These are phyloP conservation scores for Cephalopterus ornatus DNA, from an alignment of 2,113 vertebrate species.

Conservation along the genomic window DNA sequence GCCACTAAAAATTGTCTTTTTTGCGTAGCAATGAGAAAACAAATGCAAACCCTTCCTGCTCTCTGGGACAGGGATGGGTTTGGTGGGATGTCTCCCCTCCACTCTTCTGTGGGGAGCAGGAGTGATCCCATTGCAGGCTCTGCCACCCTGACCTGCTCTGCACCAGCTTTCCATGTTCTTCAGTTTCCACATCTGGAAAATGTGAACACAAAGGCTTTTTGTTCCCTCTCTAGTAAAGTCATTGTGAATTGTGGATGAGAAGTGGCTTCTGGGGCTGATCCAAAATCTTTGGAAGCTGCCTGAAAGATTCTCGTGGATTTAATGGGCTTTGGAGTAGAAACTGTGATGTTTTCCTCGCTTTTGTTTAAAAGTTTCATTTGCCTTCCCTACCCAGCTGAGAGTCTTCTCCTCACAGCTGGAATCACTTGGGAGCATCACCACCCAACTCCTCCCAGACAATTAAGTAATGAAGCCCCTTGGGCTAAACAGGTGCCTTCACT, in stretches of 20 bases:
- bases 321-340: background rate
- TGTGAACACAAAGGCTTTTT: background rate
- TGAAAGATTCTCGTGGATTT: background rate
- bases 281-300: background rate
- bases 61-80: background rate
- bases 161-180: background rate
- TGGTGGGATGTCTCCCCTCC: background rate
- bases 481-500: background rate
- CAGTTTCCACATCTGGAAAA: background rate
- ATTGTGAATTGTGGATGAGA: background rate
- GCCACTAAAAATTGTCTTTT: rapidly evolving
- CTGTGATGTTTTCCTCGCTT: background rate
- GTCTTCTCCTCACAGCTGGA: background rate
- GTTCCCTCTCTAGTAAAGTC: background rate
- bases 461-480: background rate
- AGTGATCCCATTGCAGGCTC: background rate
- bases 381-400: background rate
- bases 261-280: background rate
- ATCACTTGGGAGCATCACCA: background rate
- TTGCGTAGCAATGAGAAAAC: rapidly evolving
- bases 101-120: background rate
- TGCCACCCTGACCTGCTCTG: background rate
- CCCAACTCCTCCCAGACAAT: background rate
- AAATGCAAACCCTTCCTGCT: rapidly evolving
- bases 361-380: background rate